Conservation (phyloP, 2,797 vertebrate species). For the Scyliorhinus canicula region DNA sequence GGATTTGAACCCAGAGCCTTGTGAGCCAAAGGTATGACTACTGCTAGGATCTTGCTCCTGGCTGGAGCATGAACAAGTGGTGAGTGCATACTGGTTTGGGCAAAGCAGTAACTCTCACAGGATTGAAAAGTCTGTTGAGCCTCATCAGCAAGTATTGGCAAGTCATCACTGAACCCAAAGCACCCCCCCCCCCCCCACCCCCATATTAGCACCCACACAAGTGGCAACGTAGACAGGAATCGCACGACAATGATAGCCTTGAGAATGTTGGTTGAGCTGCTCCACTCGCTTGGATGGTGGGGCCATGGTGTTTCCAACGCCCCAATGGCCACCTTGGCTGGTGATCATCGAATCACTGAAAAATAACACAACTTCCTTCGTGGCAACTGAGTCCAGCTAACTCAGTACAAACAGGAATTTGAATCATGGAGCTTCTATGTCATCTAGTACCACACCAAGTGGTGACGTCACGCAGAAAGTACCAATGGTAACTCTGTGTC, state of each 20-base stretch:
- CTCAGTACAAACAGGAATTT: not conserved
- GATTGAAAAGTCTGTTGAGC: not conserved
- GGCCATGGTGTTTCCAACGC: not conserved
- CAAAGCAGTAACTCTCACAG: not conserved
- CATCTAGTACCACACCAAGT: not conserved
- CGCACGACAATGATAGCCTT: not conserved
- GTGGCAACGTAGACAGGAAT: not conserved
- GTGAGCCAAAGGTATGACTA: no score
- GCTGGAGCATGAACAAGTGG: not conserved
- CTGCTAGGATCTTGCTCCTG: not conserved
- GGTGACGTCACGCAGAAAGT: not conserved
- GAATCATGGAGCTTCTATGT: not conserved
- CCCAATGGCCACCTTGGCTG: not conserved
- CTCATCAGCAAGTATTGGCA: not conserved
- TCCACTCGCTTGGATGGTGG: not conserved
- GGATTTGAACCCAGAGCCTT: no score
- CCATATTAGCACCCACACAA: not conserved
- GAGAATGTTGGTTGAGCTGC: not conserved
- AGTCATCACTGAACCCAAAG: not conserved
- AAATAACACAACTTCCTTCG: not conserved
- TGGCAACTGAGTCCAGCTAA: not conserved
- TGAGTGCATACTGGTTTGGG: not conserved
- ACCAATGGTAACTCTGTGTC: not conserved
- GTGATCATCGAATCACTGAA: not conserved
- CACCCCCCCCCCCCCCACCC: no score